phyloP scores from a whole-genome alignment of 2,888 invertebrate species.

The Hirtodrosophila confusa region DNA sequence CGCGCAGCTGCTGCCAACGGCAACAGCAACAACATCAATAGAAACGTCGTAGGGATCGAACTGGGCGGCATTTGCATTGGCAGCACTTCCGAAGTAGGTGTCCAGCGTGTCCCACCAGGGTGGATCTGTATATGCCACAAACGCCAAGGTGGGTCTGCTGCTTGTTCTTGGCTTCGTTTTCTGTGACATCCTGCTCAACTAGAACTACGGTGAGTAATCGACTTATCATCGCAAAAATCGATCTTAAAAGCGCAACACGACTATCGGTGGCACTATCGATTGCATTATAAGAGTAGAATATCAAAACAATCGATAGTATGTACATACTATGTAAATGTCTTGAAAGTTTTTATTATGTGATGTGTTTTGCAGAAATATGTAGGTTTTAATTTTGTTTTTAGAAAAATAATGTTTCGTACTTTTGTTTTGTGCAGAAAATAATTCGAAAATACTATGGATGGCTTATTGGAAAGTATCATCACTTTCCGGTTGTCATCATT shows the following conservation, averaged over 20 bases:
- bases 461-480: too few relatives aligned
- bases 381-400: too few relatives aligned
- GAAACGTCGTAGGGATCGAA: slow-evolving; percentile 34
- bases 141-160: slow-evolving; percentile 93
- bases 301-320: too few relatives aligned
- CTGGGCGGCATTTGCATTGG: slow-evolving; percentile 63
- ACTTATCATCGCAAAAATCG: not conserved
- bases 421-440: too few relatives aligned
- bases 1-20: slow-evolving; percentile 36
- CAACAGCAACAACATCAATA: slow-evolving; percentile 13
- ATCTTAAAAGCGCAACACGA: not conserved
- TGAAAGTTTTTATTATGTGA: too few relatives aligned
- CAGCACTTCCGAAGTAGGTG: slow-evolving; percentile 46
- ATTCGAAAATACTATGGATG: too few relatives aligned
- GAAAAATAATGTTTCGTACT: too few relatives aligned
- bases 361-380: too few relatives aligned
- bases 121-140: slow-evolving; percentile 92
- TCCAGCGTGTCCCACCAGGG: slow-evolving; percentile 84
- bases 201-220: slow-evolving; percentile 90
- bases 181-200: slow-evolving; percentile 92
- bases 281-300: too few relatives aligned
- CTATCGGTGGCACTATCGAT: too few relatives aligned
- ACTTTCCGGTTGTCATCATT: too few relatives aligned
- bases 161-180: slow-evolving; percentile 93
- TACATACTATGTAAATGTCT: too few relatives aligned